These are phyloP conservation scores for Falco berigora DNA, from an alignment of 2,797 vertebrate genomes.

Conservation along the genomic window DNA sequence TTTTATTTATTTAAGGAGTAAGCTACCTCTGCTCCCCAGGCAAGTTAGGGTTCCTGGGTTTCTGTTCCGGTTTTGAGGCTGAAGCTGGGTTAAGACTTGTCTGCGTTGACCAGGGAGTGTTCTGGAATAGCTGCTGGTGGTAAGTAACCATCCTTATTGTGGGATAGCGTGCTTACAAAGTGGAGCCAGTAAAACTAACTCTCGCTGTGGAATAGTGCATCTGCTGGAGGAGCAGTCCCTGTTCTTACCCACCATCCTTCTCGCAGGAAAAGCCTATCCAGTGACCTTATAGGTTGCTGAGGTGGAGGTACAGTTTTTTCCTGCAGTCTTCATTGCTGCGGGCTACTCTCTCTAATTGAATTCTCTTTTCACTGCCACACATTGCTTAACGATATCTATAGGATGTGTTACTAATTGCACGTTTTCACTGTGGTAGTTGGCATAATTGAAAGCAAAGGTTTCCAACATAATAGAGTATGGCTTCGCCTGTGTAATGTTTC, in stretches of 20 bases:
- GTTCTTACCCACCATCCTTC: neutral
- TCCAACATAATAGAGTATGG: neutral
- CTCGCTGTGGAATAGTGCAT: neutral
- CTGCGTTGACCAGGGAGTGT: neutral
- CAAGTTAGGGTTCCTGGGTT: neutral
- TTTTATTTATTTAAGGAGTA: neutral
- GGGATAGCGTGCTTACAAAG: neutral
- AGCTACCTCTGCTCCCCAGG: neutral
- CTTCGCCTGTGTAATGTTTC: neutral
- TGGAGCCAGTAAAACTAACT: neutral
- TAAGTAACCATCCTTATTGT: neutral
- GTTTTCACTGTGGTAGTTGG: neutral
- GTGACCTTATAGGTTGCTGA: neutral
- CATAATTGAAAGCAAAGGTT: neutral
- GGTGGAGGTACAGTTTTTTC: neutral
- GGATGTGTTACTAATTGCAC: constrained; percentile 14
- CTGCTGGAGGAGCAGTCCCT: neutral
- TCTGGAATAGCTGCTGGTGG: neutral
- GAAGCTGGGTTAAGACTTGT: neutral
- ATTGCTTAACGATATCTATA: neutral
- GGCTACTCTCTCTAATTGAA: neutral
- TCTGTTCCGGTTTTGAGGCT: neutral
- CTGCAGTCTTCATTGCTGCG: neutral
- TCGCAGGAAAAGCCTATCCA: neutral
- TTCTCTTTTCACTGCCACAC: neutral